These are phyloP conservation scores for Stenopsyche tienmushanensis DNA, from an alignment of 1,140 invertebrate species.

Conservation along the genomic window DNA sequence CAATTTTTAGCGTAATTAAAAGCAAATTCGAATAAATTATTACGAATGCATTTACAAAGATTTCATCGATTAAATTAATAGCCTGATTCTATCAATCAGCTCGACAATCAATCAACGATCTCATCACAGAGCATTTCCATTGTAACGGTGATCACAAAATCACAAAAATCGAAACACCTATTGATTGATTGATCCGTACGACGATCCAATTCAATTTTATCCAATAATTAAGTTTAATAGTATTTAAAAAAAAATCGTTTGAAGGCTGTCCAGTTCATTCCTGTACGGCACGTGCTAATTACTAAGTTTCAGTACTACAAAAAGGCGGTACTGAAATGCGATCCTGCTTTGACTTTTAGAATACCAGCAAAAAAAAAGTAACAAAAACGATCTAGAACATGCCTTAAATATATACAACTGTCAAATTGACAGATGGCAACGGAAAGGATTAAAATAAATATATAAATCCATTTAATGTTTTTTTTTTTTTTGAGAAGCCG, in stretches of 20 bases:
- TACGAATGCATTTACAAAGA: no score
- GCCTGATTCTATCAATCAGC: no score
- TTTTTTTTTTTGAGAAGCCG: neutral
- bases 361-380: neutral
- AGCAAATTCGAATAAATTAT: no score
- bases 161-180: no score
- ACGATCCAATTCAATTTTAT: no score
- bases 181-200: no score
- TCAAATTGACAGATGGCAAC: neutral
- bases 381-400: neutral
- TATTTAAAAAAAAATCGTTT: neutral
- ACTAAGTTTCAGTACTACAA: neutral
- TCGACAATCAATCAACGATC: no score
- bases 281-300: neutral
- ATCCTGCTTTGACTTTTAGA: neutral
- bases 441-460: neutral
- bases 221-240: no score
- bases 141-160: no score
- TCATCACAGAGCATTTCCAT: no score
- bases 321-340: neutral
- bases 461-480: neutral
- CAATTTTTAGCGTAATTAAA: no score
- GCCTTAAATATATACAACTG: neutral
- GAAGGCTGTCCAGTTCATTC: neutral
- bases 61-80: no score